Base-by-base conservation (phyloP, 2,888 invertebrate genomes). In the Formica aserva region DNA sequence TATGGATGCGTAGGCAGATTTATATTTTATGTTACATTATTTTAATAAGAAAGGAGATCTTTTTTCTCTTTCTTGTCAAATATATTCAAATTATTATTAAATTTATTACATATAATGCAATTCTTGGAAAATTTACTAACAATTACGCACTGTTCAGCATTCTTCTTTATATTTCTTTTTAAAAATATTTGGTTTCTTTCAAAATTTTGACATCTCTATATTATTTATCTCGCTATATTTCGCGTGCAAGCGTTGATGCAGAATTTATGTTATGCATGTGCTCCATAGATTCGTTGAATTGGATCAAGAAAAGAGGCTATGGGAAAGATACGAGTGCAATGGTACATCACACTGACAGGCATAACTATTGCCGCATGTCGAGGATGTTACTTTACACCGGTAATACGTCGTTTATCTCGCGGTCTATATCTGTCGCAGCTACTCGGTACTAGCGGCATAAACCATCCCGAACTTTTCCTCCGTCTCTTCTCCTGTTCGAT, bases 391-490 rank as follows among this genome's bases (percentile, higher is more conserved):
- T 88, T 89, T 86, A 86, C 86, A 77, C 77, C 72, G 75, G 90
- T 84, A 84, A 90, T 88, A 86, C 84, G 72, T 88, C 90, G 85
- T 90, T 89, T 88, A 86, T 88, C 88, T 88, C 72, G 66, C 67
- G 80, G 83, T 88, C 83, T 85, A 88, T 90, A 88, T 87, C 86
- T 65, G 84, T 84, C 85, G 83, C 81, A 32, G 48, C 75, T 80
- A 45, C 78, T 83, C 84, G 52, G 48, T 41, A 48, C 18, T 48
- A n/a, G 45, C 57, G 67, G 52, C 48, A 60, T 82, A 82, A 81
- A 84, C 82, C 80, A 69, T 74, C 77, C 72, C 38, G n/a, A 13
- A 48, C 66, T 74, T 22, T 63, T 72, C 65, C 66, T 55, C 41
- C 45, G 38, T 74, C 83, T 11, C 57, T 66, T n/a, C 9, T 32